phyloP scores from a whole-genome alignment of 1,140 invertebrate species.

The Ditylenchus dipsaci region DNA sequence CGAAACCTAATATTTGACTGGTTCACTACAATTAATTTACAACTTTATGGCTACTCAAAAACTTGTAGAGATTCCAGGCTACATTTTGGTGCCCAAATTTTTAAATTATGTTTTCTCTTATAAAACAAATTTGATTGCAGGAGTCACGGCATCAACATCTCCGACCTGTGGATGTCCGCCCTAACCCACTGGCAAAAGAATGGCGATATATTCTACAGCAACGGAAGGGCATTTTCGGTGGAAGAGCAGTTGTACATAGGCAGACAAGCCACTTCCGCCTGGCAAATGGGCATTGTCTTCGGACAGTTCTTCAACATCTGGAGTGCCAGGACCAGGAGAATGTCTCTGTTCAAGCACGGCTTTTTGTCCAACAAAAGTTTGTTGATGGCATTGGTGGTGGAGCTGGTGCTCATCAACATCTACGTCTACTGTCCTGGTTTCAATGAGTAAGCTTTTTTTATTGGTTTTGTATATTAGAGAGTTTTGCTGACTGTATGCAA shows the following conservation, averaged over 20 bases:
- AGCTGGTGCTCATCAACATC: constrained; percentile 23
- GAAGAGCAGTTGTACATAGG: constrained; percentile 38
- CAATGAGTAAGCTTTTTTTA: no score
- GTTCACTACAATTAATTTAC: no score
- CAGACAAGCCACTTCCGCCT: constrained; percentile 38
- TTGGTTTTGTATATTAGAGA: no score
- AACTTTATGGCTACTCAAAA: no score
- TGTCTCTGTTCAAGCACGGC: constrained; percentile 37
- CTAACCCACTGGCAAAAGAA: constrained; percentile 22
- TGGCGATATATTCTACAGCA: constrained; percentile 24
- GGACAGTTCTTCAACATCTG: constrained; percentile 50
- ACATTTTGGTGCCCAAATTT: no score
- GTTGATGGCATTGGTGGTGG: constrained; percentile 29
- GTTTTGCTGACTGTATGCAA: no score
- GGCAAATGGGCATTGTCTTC: constrained; percentile 51
- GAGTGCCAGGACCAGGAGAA: constrained; percentile 26
- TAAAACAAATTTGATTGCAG: no score
- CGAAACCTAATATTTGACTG: constrained; percentile 63
- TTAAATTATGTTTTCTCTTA: no score
- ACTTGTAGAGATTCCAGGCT: no score
- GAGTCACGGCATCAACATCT: neutral
- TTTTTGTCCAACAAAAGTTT: constrained; percentile 33
- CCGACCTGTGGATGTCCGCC: constrained; percentile 28
- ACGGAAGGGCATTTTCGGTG: constrained; percentile 28
- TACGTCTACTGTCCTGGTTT: constrained; percentile 39